Evolutionary conservation across 1,140 invertebrate genomes (phyloP).

Genomic region (Drosophila tristis): DNA sequence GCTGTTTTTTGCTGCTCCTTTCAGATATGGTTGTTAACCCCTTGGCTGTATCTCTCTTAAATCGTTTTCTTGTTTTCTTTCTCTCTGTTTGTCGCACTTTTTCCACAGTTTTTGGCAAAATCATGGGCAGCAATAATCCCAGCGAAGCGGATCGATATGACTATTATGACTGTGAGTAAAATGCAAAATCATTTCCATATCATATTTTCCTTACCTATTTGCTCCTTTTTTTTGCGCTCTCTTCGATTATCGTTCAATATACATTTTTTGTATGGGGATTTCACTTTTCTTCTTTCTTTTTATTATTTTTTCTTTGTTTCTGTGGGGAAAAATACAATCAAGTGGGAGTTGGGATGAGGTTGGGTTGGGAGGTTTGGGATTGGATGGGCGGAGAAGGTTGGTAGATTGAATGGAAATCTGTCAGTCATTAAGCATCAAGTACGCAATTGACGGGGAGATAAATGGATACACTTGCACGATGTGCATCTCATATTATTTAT

Average conservation of each 20-base stretch:
- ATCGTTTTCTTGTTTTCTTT: slow-evolving; percentile 28
- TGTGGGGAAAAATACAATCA: not conserved
- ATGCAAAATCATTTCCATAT: slow-evolving; percentile 47
- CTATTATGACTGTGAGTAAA: slow-evolving; percentile 82
- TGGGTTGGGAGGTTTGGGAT: no score
- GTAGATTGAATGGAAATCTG: slow-evolving; percentile 6
- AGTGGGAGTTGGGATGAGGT: no score
- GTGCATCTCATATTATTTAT: not conserved
- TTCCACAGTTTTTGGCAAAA: slow-evolving; percentile 77
- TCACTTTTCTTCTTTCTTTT: not conserved
- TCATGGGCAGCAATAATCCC: slow-evolving; percentile 83
- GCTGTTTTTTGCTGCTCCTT: slow-evolving; percentile 12
- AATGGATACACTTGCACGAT: not conserved
- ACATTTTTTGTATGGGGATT: slow-evolving; percentile 8
- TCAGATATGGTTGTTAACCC: slow-evolving; percentile 35
- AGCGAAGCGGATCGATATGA: slow-evolving; percentile 80
- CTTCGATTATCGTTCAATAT: not conserved
- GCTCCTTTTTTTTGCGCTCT: not conserved
- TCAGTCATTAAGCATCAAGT: slow-evolving; percentile 14
- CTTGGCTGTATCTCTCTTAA: slow-evolving; percentile 41
- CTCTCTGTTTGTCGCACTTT: slow-evolving; percentile 2
- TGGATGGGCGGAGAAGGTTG: no score
- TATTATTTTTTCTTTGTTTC: slow-evolving; percentile 4
- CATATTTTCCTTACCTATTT: slow-evolving; percentile 25
- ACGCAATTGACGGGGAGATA: slow-evolving; percentile 5